Base-by-base conservation (phyloP, 2,888 invertebrate species). In the Argyra leucocephala region DNA sequence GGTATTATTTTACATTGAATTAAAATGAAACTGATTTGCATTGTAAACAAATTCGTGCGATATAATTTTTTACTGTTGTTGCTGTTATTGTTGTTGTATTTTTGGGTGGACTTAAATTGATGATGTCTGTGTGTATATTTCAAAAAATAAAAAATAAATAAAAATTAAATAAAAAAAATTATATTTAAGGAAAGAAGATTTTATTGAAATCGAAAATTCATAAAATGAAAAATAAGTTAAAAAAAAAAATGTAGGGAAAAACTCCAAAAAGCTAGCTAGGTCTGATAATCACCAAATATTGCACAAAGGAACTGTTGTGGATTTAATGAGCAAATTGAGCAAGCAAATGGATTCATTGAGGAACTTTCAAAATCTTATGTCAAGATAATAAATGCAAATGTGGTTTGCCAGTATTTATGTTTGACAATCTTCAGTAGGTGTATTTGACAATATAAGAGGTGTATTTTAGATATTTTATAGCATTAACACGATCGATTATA, bases 11-110 rank as follows among this genome's bases (percentile, higher is more conserved):
- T 31, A 4, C 2, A 4, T 48, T 48, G 48, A 48, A 48, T 48
- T 48, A 48, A 48, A 48, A 48, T 48, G 48, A 48, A 48, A 48
- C 48, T 48, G 48, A 48, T 48, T 48, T 48, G 48, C 48, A 48
- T 48, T 48, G 48, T 48, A 48, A 48, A 48, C 48, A 48, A 48
- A 48, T 48, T 18, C 6, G 15, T 48, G 48, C 48, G 18, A 48
- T 48, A 48, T 48, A 18, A 18, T 37, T 37, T 9, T 37, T 15
- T 37, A 9, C 3, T 37, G 5, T 37, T 37, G 12, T 48, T 48
- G 1, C 18, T 15, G 12, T 48, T 48, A 5, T 48, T 37, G 10
- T 37, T 15, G 5, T 3, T 37, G 37, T 5, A 9, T 37, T 48
- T 48, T 48, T 15, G 48, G 15, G 5, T 12, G 18, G 15, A 48